Evolutionary conservation across 2,888 invertebrate genomes (phyloP), one percentile per base, ranked within the genome.

Genomic region (Lagria hirta): DNA sequence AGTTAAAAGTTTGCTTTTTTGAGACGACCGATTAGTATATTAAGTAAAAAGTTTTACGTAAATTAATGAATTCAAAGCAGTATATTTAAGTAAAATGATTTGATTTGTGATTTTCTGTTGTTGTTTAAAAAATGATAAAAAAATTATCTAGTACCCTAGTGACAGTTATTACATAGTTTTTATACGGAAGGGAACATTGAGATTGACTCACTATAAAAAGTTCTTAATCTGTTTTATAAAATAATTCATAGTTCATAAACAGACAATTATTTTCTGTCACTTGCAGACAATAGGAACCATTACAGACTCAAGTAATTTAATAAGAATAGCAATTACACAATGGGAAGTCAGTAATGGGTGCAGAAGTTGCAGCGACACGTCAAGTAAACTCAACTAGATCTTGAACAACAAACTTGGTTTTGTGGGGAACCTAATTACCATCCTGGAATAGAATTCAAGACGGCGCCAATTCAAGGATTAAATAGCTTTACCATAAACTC

Each of bases 271-370:
- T 56, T 51, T 50, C 48, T 49, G 58, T 55, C 55, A 55, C 51
- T 47, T 40, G 49, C 58, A 55, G 52, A 56, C 49, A 48, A 54
- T 49, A 42, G 49, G 35, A 38, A 34, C 46, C 49, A 48, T 52
- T 54, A 49, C 49, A 33, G 40, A 36, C 47, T 33, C 43, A 52
- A 49, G 54, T 61, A 61, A 62, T 59, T 61, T 55, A 55, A 60
- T 62, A 61, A 60, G 57, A 62, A 61, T 61, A 59, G 58, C 61
- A 64, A 63, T 64, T 63, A 63, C 54, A 61, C 61, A 64, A 63
- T 60, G 53, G 55, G 55, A 54, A 62, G 54, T 60, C 57, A 52
- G 53, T 58, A 61, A 60, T 58, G 54, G 60, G 53, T 55, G 53
- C 57, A 54, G 59, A 58, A 60, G 61, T 62, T 63, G 58, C 57